Evolutionary conservation across 2,797 vertebrate species (phyloP).

Genomic region (Chrysolophus pictus): DNA sequence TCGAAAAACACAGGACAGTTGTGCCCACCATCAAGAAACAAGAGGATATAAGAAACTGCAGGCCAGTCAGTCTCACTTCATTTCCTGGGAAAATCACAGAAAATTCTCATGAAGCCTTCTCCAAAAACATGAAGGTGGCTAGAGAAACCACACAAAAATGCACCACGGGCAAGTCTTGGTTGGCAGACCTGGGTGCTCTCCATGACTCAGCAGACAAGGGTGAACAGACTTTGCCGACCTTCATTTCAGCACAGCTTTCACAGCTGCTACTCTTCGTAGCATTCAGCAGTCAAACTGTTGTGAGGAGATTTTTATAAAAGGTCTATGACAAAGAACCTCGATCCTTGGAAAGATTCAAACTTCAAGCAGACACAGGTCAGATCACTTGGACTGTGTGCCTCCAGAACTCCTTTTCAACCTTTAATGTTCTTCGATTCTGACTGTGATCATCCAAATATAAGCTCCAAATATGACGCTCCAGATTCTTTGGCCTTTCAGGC

Average conservation of each 20-base stretch:
- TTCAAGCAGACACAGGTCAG: neutral
- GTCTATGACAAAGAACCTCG: neutral
- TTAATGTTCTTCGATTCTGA: neutral
- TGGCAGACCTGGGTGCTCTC: neutral
- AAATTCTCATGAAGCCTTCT: neutral
- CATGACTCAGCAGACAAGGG: neutral
- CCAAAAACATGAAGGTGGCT: neutral
- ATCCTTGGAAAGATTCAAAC: neutral
- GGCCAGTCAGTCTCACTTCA: neutral
- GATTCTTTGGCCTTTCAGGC: neutral
- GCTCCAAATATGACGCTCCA: neutral
- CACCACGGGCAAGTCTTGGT: neutral
- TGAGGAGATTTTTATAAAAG: neutral
- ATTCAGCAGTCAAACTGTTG: neutral
- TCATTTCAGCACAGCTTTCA: neutral
- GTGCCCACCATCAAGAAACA: neutral
- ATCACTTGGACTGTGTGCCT: neutral
- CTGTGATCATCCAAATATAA: neutral
- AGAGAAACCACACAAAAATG: neutral
- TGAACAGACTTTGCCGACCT: neutral
- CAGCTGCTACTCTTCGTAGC: neutral
- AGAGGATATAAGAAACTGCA: neutral
- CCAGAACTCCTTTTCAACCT: neutral
- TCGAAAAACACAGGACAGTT: neutral
- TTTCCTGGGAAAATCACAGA: neutral